phyloP scores from a whole-genome alignment of 30 jellyfish, hydroid and myxozoan genomes.

The Aurelia sp. region DNA sequence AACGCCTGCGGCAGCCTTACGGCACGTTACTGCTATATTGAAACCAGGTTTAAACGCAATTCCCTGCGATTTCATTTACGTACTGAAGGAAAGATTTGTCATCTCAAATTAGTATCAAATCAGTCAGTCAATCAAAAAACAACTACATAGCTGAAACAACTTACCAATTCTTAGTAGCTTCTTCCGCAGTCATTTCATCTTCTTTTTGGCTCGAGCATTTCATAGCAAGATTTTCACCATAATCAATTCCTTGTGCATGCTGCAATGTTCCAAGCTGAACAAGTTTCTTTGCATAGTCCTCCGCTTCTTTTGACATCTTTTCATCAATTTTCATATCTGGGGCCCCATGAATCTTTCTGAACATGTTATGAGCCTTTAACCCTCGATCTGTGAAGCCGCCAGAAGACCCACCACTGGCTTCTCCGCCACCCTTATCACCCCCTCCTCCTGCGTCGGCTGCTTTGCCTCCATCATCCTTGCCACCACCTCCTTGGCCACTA shows the following conservation, averaged over 20 bases:
- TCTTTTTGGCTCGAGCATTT: constrained; percentile 67
- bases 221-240: constrained; percentile 93
- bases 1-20: no score
- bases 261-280: constrained; percentile 57
- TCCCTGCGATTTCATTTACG: no score
- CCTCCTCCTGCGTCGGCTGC: no score
- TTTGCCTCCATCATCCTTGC: background rate
- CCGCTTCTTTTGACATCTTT: constrained; percentile 56
- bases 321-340: constrained; percentile 44
- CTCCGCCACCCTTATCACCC: no score
- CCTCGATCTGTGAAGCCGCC: constrained; percentile 39
- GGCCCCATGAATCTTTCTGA: constrained; percentile 77
- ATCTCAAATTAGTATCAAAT: no score
- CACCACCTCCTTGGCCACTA: constrained; percentile 64
- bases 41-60: no score
- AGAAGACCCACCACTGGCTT: background rate
- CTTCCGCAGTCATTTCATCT: constrained; percentile 92
- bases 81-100: no score
- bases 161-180: constrained; percentile 94
- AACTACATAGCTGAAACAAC: background rate
- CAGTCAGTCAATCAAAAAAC: no score
- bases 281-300: constrained; percentile 71
- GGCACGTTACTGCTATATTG: no score
- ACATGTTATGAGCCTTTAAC: constrained; percentile 68
- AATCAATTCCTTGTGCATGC: constrained; percentile 10